These are phyloP conservation scores for Diachasma alloeum DNA, from an alignment of 1,140 invertebrate species.

Conservation along the genomic window DNA sequence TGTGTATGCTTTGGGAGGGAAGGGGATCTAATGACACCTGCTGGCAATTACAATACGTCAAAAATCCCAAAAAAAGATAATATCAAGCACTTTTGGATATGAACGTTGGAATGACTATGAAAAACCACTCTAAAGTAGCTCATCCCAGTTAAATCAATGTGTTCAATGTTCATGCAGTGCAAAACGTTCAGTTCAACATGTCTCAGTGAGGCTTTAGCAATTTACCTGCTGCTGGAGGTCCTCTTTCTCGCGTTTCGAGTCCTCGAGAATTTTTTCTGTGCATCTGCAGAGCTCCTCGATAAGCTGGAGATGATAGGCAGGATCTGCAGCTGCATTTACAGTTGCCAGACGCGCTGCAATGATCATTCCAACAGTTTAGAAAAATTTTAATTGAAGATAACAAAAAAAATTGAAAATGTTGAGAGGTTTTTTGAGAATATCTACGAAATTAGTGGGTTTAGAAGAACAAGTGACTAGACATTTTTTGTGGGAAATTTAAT, in stretches of 20 bases:
- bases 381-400: no score
- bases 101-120: neutral
- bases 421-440: no score
- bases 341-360: constrained; percentile 63
- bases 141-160: constrained; percentile 36
- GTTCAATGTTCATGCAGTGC: constrained; percentile 47
- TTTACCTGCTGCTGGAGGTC: constrained; percentile 79
- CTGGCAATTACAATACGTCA: constrained; percentile 58
- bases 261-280: constrained; percentile 72
- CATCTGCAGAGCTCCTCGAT: constrained; percentile 71
- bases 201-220: neutral
- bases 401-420: no score
- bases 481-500: no score
- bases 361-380: neutral
- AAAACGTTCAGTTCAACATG: constrained; percentile 6
- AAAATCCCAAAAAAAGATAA: constrained; percentile 7
- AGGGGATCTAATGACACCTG: constrained; percentile 61
- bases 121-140: constrained; percentile 41
- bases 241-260: constrained; percentile 71
- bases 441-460: no score
- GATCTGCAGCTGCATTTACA: constrained; percentile 58
- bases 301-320: constrained; percentile 65
- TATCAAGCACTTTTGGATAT: constrained; percentile 15
- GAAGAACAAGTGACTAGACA: no score
- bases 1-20: constrained; percentile 59